A percentile compares a stretch with the other conserved stretches of the same genome.
phyloP scores from a whole-genome alignment of 2,113 vertebrate genomes.

The Callocephalon fimbriatum region DNA sequence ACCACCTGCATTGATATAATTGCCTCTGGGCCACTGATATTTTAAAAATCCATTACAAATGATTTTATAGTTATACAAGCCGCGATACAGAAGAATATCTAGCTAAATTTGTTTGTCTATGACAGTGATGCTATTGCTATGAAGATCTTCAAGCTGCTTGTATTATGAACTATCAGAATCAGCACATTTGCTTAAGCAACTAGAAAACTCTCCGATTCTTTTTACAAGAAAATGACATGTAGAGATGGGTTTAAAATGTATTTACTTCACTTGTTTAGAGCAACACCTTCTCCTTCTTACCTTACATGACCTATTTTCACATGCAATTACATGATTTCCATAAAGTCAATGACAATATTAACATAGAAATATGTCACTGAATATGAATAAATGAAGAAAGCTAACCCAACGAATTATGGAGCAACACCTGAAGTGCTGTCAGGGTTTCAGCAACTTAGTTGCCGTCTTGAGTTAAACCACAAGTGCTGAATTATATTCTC shows the following conservation, averaged over 20 bases:
- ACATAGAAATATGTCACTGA: neutral
- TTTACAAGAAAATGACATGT: neutral
- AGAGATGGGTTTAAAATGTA: neutral
- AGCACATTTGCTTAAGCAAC: neutral
- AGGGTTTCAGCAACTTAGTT: neutral
- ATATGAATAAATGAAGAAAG: neutral
- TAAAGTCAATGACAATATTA: neutral
- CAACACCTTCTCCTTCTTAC: neutral
- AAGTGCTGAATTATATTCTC: neutral
- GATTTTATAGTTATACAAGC: constrained; percentile 14
- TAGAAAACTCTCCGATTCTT: neutral
- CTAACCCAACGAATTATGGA: neutral
- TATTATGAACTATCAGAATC: neutral
- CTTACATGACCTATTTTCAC: neutral
- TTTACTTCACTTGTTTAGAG: neutral
- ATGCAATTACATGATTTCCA: neutral
- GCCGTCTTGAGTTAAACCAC: neutral
- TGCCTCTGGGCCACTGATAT: constrained; percentile 16
- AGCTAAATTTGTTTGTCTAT: neutral
- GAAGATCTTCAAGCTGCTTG: neutral
- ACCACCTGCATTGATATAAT: constrained; percentile 22
- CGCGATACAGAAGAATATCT: neutral
- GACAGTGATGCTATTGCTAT: neutral
- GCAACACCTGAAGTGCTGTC: neutral
- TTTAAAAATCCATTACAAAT: constrained; percentile 22